Base-by-base conservation (phyloP, 2,888 invertebrate genomes). In the Protodeltote pygarga region DNA sequence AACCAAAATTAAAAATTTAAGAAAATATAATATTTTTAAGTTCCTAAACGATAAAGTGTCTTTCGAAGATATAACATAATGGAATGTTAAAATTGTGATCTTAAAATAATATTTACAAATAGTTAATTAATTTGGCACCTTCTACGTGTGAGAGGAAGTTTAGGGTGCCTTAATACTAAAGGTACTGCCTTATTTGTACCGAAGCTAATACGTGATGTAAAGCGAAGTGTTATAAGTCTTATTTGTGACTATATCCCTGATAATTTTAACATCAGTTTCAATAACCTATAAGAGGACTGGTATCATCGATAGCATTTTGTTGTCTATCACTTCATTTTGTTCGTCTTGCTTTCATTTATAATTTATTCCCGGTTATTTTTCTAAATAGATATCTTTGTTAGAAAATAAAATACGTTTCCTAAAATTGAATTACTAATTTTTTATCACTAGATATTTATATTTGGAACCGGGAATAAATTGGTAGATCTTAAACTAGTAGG, bases 31-130 rank as follows among this genome's bases (percentile, higher is more conserved):
- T 28, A 17, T 20, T 16, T 33, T 32, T 21, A 38, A 28, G 6
- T 52, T 19, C 13, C 15, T 15, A 24, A 50, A 35, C 32, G 10
- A 44, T 23, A 21, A 23, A 34, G 8, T 38, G 34, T 52, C 37
- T 53, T 46, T 44, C 13, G 45, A 51, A 48, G 28, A 47, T 34
- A 35, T 47, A 55, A 46, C 27, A 45, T 52, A 63, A 50, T 65
- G 73, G 76, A 75, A 75, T 74, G 74, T 69, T 41, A 52, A 45
- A 51, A 44, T 37, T 35, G 38, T 62, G 44, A 53, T 46, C 64
- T 54, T 67, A 65, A 62, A 64, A 48, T 45, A 65, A 66, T 77
- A 76, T 73, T 69, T 76, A 72, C 72, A 75, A 62, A 54, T 49
- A 15, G 65, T 54, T 47, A 60, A 48, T 55, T 55, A 57, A 40